Evolutionary conservation across 2,797 vertebrate genomes (phyloP).

Genomic region (Squalus acanthias): DNA sequence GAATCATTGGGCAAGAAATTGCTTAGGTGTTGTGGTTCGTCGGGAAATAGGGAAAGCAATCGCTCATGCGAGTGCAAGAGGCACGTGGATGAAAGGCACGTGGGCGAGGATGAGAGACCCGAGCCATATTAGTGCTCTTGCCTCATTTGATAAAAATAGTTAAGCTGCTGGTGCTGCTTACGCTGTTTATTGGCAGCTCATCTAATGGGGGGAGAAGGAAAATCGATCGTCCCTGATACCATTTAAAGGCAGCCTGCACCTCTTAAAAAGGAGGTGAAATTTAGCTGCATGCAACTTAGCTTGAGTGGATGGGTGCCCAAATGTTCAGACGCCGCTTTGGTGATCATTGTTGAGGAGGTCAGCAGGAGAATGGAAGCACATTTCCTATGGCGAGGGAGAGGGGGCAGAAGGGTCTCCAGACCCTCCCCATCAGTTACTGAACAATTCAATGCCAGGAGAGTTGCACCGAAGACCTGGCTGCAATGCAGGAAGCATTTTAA

Average conservation of each 20-base stretch:
- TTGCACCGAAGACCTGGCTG: too few species aligned
- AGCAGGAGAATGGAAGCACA: neutral
- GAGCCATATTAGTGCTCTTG: neutral
- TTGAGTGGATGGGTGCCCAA: neutral
- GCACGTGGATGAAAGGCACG: neutral
- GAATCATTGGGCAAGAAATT: neutral
- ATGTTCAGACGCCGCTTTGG: neutral
- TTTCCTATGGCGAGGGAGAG: neutral
- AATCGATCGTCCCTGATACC: neutral
- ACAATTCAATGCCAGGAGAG: too few species aligned
- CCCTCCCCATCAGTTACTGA: too few species aligned
- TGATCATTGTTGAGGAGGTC: neutral
- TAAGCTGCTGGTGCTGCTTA: too few species aligned
- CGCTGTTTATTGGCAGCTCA: neutral
- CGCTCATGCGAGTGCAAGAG: too few species aligned
- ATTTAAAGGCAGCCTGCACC: neutral
- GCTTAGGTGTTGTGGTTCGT: too few species aligned
- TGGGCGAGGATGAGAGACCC: neutral
- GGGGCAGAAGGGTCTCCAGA: too few species aligned
- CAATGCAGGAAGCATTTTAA: too few species aligned
- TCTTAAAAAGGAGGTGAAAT: neutral
- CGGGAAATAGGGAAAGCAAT: too few species aligned
- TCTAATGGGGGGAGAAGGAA: neutral
- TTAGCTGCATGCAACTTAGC: too few species aligned
- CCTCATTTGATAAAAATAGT: neutral